Conservation (phyloP, 2,797 vertebrate species). For the Cossypha caffra region DNA sequence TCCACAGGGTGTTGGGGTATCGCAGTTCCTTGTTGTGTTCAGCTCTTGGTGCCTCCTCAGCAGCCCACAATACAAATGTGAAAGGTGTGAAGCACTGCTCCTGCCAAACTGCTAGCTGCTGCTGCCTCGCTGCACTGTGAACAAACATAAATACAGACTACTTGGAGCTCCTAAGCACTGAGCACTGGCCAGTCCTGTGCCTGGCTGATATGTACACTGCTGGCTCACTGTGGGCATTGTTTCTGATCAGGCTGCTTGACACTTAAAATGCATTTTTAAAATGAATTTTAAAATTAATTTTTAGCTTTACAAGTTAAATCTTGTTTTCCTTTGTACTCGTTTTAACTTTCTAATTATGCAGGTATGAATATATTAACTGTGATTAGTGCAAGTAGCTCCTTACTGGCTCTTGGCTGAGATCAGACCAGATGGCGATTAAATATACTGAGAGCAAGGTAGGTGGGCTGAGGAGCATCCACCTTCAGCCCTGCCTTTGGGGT, state of each 20-base stretch:
- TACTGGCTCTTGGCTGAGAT: not conserved
- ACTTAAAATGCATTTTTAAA: not conserved
- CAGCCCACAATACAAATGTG: not conserved
- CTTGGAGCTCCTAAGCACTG: not conserved
- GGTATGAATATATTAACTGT: not conserved
- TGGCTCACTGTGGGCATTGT: not conserved
- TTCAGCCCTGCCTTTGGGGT: not conserved
- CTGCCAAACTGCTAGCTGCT: not conserved
- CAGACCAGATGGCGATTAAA: not conserved
- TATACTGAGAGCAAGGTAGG: not conserved
- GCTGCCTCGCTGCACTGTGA: not conserved
- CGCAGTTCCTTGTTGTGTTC: not conserved
- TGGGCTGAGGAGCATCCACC: not conserved
- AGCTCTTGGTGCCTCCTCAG: not conserved
- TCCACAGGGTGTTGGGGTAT: not conserved
- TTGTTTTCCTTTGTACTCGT: not conserved
- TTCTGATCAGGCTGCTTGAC: not conserved
- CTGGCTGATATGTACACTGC: accelerated
- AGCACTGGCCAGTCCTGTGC: not conserved
- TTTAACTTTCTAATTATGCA: not conserved
- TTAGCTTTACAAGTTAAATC: not conserved
- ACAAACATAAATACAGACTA: not conserved
- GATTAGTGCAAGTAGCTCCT: not conserved
- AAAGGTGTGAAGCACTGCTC: not conserved
- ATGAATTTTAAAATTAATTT: too few relatives aligned